Percentiles rank a stretch among this genome's conserved stretches.
phyloP scores from a whole-genome alignment of 23 tunicate species.

The Phallusia fumigata region DNA sequence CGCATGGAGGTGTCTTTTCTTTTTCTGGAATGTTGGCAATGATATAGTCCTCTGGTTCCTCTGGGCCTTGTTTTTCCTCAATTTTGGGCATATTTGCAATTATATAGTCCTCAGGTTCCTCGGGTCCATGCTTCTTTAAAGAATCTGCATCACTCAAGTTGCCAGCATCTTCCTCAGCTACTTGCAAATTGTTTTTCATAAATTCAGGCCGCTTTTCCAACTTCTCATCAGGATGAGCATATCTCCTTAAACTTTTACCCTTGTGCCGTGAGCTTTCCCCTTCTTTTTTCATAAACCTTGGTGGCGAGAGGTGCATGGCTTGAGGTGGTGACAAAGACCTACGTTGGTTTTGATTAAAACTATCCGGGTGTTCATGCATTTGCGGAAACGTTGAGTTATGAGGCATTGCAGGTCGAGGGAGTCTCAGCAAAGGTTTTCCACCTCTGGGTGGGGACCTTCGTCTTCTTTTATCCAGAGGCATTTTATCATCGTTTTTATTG shows the following conservation, averaged over 20 bases:
- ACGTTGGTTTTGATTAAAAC: neutral
- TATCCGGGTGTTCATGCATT: neutral
- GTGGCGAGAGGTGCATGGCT: neutral
- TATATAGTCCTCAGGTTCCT: constrained; percentile 90
- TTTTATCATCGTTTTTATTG: neutral
- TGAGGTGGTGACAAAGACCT: constrained; percentile 1
- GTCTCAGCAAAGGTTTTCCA: neutral
- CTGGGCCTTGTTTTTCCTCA: constrained; percentile 33
- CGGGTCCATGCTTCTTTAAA: neutral
- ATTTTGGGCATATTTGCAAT: constrained; percentile 45
- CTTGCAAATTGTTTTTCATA: neutral
- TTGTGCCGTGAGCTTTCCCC: neutral
- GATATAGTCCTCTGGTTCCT: constrained; percentile 90
- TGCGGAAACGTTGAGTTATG: neutral
- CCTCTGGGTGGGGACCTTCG: neutral
- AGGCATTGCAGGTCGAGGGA: neutral
- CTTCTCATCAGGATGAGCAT: constrained; percentile 16
- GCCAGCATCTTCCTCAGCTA: neutral
- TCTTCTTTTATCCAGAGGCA: neutral
- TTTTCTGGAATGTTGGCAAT: constrained; percentile 66
- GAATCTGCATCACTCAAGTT: neutral
- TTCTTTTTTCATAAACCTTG: neutral
- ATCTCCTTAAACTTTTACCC: neutral
- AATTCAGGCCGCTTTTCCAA: neutral
- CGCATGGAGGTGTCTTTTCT: constrained; percentile 17